Base-by-base conservation (phyloP, 2,113 vertebrate species). In the Dunckerocampus dactyliophorus region DNA sequence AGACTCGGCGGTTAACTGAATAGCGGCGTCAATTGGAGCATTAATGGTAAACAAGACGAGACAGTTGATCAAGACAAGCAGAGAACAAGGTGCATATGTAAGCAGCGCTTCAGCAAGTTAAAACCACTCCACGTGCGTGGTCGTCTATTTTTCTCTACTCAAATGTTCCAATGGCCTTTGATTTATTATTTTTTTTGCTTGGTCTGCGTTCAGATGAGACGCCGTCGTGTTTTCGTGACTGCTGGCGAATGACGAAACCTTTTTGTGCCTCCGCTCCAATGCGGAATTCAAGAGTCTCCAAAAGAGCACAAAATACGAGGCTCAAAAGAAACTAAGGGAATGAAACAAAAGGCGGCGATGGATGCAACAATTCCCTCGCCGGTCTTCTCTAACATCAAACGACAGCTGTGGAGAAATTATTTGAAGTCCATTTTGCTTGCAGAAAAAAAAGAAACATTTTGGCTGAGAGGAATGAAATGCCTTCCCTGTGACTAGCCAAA, bases 401-500 rank as follows among this genome's bases (percentile, higher is more conserved):
- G 34, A 50, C 47, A 15, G 31, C 42, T n/a, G 8, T n/a, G 45
- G 45, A 8, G 6, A 52, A 63, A 77, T 56, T 47, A 61, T 58
- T 72, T 63, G 42, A 15, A 63, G 59, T 72, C 59, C 24, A 31
- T 5, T 60, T 59, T 65, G 55, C 49, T 42, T 59, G 6, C 2
- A 12, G 10, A 54, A 54, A 19, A 12, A n/a, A 37, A 54, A 54
- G 24, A 43, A 12, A 75, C 75, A 73, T 21, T 47, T 55, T 52
- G 56, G 45, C 55, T 62, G 50, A 66, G 17, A 49, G 62, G 37
- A 61, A 65, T 28, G 42, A 53, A 70, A 34, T 34, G 31, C 4
- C 4, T 34, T 34, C 7, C 7, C 31, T 34, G 77, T 80, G 74
- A 57, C 46, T 71, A 0, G 24, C 28, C 8, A 46, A 68, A 59